These are phyloP conservation scores for Corythoichthys intestinalis DNA, from an alignment of 2,113 vertebrate species.

Conservation along the genomic window DNA sequence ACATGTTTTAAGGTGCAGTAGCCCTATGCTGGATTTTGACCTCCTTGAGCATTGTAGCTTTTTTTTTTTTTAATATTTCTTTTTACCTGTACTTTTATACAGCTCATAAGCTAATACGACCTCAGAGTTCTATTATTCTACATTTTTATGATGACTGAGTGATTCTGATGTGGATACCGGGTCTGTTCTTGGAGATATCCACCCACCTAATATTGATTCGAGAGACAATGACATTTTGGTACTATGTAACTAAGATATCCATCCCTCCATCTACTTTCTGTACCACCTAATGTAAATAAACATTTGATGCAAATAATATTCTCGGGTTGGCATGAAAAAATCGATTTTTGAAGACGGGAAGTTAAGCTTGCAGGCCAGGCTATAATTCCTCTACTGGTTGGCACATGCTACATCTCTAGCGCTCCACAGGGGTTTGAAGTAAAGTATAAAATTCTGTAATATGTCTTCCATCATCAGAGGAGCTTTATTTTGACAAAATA, in stretches of 20 bases:
- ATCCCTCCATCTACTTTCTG: background rate
- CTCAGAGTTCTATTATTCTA: background rate
- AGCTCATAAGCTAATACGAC: background rate
- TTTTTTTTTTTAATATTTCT: no score
- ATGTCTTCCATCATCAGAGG: background rate
- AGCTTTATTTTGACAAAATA: conserved; percentile 1
- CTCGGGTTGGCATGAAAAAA: background rate
- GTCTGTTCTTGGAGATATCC: background rate
- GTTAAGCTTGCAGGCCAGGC: background rate
- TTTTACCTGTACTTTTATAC: no score
- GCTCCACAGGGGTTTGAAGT: background rate
- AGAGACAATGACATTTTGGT: background rate
- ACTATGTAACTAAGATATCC: background rate
- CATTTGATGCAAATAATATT: background rate
- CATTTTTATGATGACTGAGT: background rate
- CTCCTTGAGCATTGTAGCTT: no score
- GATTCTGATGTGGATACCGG: background rate
- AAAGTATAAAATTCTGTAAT: background rate
- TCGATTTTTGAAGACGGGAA: background rate
- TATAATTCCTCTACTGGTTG: background rate
- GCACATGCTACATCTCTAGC: background rate
- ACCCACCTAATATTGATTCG: background rate
- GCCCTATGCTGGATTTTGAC: no score
- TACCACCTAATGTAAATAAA: background rate
- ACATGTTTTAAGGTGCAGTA: no score